Conservation (phyloP, 2,797 vertebrate species). For the Triplophysa yarkandensis region DNA sequence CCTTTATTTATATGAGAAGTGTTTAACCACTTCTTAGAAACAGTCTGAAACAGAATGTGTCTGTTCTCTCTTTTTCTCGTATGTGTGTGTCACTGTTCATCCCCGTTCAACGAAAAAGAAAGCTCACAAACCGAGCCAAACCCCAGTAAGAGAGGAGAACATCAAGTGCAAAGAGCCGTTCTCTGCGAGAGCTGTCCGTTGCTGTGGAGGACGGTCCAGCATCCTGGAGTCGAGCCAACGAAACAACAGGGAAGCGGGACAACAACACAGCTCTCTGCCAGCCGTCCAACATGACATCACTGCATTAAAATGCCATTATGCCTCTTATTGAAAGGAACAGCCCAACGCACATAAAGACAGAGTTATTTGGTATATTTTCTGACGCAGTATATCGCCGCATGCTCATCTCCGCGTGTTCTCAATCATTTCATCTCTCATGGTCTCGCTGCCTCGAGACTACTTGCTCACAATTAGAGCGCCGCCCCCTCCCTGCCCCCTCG, state of each 20-base stretch:
- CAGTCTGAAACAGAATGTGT: no score
- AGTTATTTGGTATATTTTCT: constrained; percentile 31
- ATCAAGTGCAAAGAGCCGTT: constrained; percentile 69
- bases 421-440: constrained; percentile 44
- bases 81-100: constrained; percentile 6
- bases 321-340: constrained; percentile 44
- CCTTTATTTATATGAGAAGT: no score
- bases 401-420: constrained; percentile 19
- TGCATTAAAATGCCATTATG: constrained; percentile 80
- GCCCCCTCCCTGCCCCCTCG: constrained; percentile 49
- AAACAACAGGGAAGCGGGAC: constrained; percentile 82
- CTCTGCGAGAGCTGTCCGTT: constrained; percentile 62
- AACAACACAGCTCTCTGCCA: constrained; percentile 83
- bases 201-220: constrained; percentile 81
- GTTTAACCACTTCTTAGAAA: no score
- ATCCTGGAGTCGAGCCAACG: constrained; percentile 81
- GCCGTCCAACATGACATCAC: constrained; percentile 89
- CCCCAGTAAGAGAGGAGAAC: constrained; percentile 70
- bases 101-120: constrained; percentile 28
- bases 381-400: constrained; percentile 18
- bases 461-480: constrained; percentile 60
- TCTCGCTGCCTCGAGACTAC: constrained; percentile 60
- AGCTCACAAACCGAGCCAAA: constrained; percentile 30
- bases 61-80: constrained; percentile 21
- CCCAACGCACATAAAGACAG: constrained; percentile 36